These are phyloP conservation scores for Epinephelus fuscoguttatus DNA, from an alignment of 2,113 vertebrate genomes.

Conservation along the genomic window DNA sequence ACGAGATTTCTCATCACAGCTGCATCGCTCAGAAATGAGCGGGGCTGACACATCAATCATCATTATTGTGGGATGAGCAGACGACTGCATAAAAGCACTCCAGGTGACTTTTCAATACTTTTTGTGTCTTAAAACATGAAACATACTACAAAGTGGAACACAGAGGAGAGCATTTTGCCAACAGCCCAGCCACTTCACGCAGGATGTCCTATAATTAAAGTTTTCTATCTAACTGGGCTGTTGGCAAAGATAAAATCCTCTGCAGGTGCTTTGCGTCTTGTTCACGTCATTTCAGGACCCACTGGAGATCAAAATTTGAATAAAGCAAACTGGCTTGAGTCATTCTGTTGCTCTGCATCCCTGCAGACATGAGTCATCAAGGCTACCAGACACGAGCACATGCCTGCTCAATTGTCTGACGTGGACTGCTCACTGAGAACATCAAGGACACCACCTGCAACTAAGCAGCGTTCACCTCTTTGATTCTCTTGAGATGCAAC, in stretches of 20 bases:
- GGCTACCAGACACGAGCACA: conserved; percentile 40
- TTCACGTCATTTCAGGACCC: conserved; percentile 39
- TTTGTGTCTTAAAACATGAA: neutral
- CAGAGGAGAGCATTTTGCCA: neutral
- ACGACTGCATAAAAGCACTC: conserved; percentile 9
- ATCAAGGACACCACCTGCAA: conserved; percentile 33
- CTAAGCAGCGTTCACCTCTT: neutral
- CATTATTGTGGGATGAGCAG: conserved; percentile 4
- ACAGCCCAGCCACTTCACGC: neutral
- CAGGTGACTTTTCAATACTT: neutral
- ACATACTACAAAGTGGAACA: neutral
- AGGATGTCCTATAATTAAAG: conserved; percentile 19
- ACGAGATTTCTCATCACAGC: conserved; percentile 26
- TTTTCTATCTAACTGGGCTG: conserved; percentile 15
- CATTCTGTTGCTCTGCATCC: conserved; percentile 57
- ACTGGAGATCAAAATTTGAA: conserved; percentile 36
- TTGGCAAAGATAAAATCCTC: conserved; percentile 25
- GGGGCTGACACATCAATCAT: conserved; percentile 38
- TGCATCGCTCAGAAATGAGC: conserved; percentile 39
- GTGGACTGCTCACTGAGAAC: conserved; percentile 35
- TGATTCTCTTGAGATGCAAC: conserved; percentile 10
- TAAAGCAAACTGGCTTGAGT: conserved; percentile 46
- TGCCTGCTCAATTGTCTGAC: conserved; percentile 40
- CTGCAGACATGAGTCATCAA: conserved; percentile 72
- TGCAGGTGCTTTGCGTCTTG: conserved; percentile 41